Evolutionary conservation across 2,888 invertebrate genomes (phyloP), one percentile per base, ranked within the genome.

Genomic region (Subacronicta megacephala): DNA sequence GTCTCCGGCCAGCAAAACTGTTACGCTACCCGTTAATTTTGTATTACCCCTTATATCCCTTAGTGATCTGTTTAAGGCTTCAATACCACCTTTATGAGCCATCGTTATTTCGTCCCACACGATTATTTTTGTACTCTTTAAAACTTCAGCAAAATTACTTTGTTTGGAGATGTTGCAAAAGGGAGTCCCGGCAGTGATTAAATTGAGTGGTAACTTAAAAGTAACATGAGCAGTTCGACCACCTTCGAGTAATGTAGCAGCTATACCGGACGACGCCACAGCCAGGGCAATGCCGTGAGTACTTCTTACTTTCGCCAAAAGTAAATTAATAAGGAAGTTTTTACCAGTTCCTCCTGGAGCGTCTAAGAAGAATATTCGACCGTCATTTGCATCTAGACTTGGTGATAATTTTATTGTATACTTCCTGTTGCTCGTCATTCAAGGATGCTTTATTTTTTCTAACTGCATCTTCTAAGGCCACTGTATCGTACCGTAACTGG

Each of bases 321-420:
- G 20, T 20, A 75, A 59, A 16, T 72, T 78, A 46, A 78, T 68
- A 18, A 38, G 20, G n/a, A n/a, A 20, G 37, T 10, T 12, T 17
- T 83, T 81, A 26, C 81, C 84, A 18, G 85, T 83, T 16, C 79
- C 82, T 72, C 84, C 83, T 13, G 85, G 37, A 38, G 41, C 41
- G 15, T 41, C 26, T 26, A 41, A 37, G 62, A 87, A 66, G 35
- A 53, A 54, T 26, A 13, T 41, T 41, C 41, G 13, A 53, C 33
- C 41, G 15, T 16, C 17, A 76, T 51, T 15, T 38, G 47, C 38
- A 36, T 33, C 45, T 26, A 45, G n/a, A 17, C 42, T 45, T 37
- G 41, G 41, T 37, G n/a, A n/a, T n/a, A n/a, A n/a, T n/a, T n/a
- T n/a, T n/a, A n/a, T n/a, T n/a, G n/a, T n/a, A n/a, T n/a, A n/a